Evolutionary conservation across 2,797 vertebrate species (phyloP), one percentile per base, ranked within the genome.

Genomic region (Epinephelus coioides): DNA sequence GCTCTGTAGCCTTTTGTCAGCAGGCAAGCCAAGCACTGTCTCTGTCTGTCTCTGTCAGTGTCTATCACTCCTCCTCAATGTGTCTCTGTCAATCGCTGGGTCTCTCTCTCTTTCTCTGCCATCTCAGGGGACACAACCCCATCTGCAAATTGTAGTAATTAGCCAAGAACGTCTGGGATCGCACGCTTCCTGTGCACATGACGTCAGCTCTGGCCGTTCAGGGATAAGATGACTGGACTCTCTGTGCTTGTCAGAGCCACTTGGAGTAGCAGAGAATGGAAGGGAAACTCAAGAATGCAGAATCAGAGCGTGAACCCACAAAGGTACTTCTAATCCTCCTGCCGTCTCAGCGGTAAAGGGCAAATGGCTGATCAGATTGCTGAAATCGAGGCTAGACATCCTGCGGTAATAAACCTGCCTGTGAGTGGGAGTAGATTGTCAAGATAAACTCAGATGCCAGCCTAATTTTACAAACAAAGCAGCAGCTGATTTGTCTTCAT

Each of bases 301-400:
- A 91, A 85, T 82, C 62, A 77, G 84, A 91, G 80, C 66, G 4
- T 85, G 79, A 88, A 89, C 86, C 59, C 82, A 79, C 79, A 78
- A 78, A 90, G 90, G 86, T 87, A 50, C 75, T 82, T 87, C 83
- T 91, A 91, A 93, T 92, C 91, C 86, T 83, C 60, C 69, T 11
- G 84, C 81, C 53, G 67, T 87, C 86, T 82, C 65, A 17, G 76
- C 67, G 1, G 84, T 85, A 93, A 93, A 93, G 91, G 90, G 84
- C 91, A 92, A 90, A 86, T 23, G 85, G 87, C 88, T 91, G 92
- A 91, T 94, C 92, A 85, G 90, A 91, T 91, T 90, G 81, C 88
- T 88, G 84, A 91, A 90, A 90, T 72, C 17, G 67, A 88, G 81
- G 73, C 79, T 46, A 67, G 71, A 86, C 85, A 80, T 87, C 86